Evolutionary conservation across 2,113 vertebrate species (phyloP).

Genomic region (Todiramphus saurophagus): DNA sequence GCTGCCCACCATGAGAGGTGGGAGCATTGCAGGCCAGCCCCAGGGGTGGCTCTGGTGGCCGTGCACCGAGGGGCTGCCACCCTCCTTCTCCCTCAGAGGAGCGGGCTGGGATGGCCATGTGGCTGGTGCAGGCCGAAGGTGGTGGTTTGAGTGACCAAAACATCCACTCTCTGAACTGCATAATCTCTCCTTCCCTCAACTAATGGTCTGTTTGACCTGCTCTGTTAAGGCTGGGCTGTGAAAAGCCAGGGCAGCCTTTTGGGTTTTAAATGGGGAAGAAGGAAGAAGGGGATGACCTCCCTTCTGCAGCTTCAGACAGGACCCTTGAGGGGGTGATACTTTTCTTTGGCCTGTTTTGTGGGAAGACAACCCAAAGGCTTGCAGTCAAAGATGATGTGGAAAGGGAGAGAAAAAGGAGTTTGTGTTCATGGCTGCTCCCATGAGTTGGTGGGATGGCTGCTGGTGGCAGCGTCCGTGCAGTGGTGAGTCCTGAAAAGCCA

Average conservation of each 20-base stretch:
- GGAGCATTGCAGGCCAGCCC: background rate
- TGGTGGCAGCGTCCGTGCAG: background rate
- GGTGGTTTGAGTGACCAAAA: background rate
- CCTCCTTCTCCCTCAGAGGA: background rate
- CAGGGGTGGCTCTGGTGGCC: fast-evolving
- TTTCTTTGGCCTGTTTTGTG: background rate
- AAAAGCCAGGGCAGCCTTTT: background rate
- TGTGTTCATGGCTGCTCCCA: background rate
- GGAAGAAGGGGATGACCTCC: background rate
- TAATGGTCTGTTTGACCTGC: background rate
- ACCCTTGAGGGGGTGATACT: fast-evolving
- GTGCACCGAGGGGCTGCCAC: fast-evolving
- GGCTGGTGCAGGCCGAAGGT: background rate
- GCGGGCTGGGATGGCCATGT: background rate
- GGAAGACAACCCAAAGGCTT: background rate
- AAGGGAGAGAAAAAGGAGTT: background rate
- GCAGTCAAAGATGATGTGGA: background rate
- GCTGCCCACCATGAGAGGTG: background rate
- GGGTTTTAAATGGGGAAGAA: background rate
- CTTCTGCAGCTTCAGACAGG: background rate
- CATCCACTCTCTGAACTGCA: background rate
- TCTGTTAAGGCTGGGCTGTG: background rate
- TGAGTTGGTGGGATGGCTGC: fast-evolving
- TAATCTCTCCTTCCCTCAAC: background rate
- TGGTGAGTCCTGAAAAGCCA: background rate